These are phyloP conservation scores for Tupaia chinensis DNA, from an alignment of 2,113 vertebrate genomes.

Conservation along the genomic window DNA sequence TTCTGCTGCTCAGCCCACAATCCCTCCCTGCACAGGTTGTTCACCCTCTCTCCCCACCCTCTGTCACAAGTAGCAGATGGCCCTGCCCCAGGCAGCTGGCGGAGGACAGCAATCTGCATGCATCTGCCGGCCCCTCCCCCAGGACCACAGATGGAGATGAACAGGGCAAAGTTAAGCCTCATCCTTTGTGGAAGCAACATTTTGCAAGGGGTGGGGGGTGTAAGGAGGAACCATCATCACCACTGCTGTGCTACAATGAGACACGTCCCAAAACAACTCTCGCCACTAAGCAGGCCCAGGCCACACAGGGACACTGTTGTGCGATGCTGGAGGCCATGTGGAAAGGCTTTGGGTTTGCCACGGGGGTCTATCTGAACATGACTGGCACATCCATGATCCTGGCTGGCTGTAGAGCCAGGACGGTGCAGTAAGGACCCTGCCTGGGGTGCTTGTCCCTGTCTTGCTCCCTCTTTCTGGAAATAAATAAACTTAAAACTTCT, in stretches of 20 bases:
- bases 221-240: not conserved
- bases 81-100: conserved; percentile 62
- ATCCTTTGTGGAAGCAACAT: not conserved
- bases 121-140: not conserved
- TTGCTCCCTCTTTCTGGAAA: too few species aligned
- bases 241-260: not conserved
- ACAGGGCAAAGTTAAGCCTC: conserved; percentile 15
- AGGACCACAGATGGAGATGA: not conserved
- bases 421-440: too few species aligned
- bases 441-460: too few species aligned
- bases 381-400: too few species aligned
- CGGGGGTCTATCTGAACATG: too few species aligned
- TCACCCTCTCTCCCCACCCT: not conserved
- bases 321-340: too few species aligned
- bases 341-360: too few species aligned
- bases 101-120: not conserved
- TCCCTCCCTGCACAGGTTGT: not conserved
- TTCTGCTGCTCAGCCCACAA: not conserved
- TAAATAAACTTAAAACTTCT: not conserved
- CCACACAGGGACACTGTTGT: too few species aligned
- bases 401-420: too few species aligned
- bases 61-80: conserved; percentile 55
- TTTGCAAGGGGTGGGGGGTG: not conserved
- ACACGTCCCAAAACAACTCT: not conserved
- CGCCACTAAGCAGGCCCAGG: too few species aligned